A percentile compares a stretch with the other conserved stretches of the same genome.
These are phyloP conservation scores for Lagodon rhomboides DNA, from an alignment of 2,797 vertebrate species.

Conservation along the genomic window DNA sequence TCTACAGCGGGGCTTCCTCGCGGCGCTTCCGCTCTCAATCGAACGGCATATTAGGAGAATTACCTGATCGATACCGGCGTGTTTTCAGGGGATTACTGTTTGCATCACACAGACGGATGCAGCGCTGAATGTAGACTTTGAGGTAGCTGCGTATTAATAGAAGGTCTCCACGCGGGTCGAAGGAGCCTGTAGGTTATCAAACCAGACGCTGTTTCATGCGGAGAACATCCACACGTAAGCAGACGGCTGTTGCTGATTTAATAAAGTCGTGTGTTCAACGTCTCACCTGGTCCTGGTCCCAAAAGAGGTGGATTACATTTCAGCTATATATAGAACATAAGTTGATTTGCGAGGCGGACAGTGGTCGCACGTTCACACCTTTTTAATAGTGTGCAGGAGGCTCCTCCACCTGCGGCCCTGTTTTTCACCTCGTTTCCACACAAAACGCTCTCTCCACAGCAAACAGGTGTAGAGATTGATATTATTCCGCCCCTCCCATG, in stretches of 20 bases:
- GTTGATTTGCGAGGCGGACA: slow-evolving; percentile 5
- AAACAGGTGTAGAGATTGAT: slow-evolving; percentile 41
- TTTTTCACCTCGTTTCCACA: slow-evolving; percentile 20
- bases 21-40: neutral
- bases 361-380: slow-evolving; percentile 31
- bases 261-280: slow-evolving; percentile 12
- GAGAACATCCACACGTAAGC: slow-evolving; percentile 7
- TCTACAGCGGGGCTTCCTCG: neutral
- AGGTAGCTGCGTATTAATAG: neutral
- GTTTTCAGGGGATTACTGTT: slow-evolving; percentile 13
- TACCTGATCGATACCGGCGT: slow-evolving; percentile 15
- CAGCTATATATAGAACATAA: slow-evolving; percentile 18
- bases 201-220: neutral
- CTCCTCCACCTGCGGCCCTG: neutral
- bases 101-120: slow-evolving; percentile 9
- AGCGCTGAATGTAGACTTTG: slow-evolving; percentile 17
- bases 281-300: slow-evolving; percentile 21
- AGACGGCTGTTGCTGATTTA: neutral
- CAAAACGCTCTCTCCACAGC: neutral
- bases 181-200: neutral
- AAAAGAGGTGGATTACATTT: slow-evolving; percentile 4
- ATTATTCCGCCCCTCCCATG: slow-evolving; percentile 28
- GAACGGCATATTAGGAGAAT: slow-evolving; percentile 21
- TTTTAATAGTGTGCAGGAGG: slow-evolving; percentile 14
- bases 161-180: neutral